Percentiles rank a stretch among this genome's conserved stretches.
Conservation (phyloP, 2,797 vertebrate species). For the Pelodytes ibericus region DNA sequence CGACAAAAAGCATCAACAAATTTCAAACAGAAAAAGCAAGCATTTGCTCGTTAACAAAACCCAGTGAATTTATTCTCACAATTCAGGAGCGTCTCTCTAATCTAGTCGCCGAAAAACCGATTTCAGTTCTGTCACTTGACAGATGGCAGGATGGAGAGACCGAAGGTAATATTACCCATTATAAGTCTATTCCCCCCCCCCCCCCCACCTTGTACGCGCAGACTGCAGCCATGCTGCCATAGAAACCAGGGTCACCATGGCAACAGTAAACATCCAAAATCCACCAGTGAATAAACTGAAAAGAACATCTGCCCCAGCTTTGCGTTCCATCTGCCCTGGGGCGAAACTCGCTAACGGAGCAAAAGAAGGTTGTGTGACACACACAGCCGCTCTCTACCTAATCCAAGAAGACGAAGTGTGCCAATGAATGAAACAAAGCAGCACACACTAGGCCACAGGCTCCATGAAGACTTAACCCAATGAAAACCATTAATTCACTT, state of each 20-base stretch:
- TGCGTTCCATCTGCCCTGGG: constrained; percentile 72
- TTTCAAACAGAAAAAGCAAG: constrained; percentile 32
- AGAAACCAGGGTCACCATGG: constrained; percentile 78
- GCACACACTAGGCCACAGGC: neutral
- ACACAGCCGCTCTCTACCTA: constrained; percentile 66
- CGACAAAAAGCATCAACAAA: neutral
- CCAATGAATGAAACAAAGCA: constrained; percentile 73
- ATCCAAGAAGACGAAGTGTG: constrained; percentile 74
- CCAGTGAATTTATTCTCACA: neutral
- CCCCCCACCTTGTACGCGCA: neutral
- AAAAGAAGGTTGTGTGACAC: constrained; percentile 67
- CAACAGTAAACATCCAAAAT: constrained; percentile 79
- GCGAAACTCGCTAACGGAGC: constrained; percentile 69
- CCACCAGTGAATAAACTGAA: constrained; percentile 75
- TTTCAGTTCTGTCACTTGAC: constrained; percentile 69
- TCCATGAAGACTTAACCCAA: neutral
- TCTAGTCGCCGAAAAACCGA: constrained; percentile 63
- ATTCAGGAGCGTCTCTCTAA: constrained; percentile 37
- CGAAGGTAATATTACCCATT: constrained; percentile 79
- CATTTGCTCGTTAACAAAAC: neutral
- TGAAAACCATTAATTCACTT: no score
- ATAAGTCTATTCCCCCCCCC: constrained; percentile 70
- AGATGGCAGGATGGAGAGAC: constrained; percentile 79
- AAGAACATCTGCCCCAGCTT: constrained; percentile 81
- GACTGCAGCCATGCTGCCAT: constrained; percentile 73